phyloP scores from a whole-genome alignment of 35 echinoderm and acorn worm species.

The Strongylocentrotus purpuratus region DNA sequence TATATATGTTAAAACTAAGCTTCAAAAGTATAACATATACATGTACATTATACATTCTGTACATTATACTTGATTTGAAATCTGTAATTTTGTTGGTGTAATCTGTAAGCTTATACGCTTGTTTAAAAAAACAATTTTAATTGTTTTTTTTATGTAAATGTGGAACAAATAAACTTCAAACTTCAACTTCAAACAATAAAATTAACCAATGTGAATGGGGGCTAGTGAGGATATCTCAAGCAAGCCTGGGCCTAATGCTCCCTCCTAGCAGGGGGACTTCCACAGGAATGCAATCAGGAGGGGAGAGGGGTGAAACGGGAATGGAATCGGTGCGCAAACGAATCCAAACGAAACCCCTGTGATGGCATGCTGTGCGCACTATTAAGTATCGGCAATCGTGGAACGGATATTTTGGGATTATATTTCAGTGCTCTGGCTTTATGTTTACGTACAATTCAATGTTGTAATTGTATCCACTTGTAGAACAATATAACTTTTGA shows the following conservation, averaged over 20 bases:
- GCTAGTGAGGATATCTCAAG: neutral
- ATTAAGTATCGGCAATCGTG: neutral
- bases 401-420: neutral
- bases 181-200: too few relatives aligned
- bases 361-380: neutral
- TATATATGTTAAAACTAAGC: too few relatives aligned
- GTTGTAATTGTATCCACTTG: slow-evolving; percentile 2
- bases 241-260: neutral
- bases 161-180: too few relatives aligned
- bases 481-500: neutral
- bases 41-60: too few relatives aligned
- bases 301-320: neutral
- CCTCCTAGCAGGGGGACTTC: neutral
- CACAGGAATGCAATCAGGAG: neutral
- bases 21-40: too few relatives aligned
- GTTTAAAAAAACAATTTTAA: too few relatives aligned
- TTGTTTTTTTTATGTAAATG: too few relatives aligned
- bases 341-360: neutral
- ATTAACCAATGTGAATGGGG: neutral
- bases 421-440: neutral
- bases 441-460: neutral
- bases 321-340: neutral
- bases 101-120: too few relatives aligned
- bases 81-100: too few relatives aligned
- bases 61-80: too few relatives aligned